Evolutionary conservation across 2,797 vertebrate species (phyloP).

Genomic region (Emys orbicularis): DNA sequence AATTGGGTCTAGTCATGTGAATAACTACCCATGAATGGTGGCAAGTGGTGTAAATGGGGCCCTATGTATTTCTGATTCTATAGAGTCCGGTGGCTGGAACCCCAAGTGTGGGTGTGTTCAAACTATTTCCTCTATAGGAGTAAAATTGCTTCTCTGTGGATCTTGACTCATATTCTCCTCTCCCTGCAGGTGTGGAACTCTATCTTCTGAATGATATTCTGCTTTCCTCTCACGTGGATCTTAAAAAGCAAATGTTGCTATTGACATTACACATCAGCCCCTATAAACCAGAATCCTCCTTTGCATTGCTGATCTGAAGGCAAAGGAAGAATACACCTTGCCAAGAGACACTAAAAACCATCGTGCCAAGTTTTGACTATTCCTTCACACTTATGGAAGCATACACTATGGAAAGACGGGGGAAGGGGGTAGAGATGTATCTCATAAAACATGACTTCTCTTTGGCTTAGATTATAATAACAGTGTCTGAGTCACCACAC

Average conservation of each 20-base stretch:
- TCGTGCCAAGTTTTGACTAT: constrained; percentile 36
- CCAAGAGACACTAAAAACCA: not conserved
- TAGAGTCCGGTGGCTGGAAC: not conserved
- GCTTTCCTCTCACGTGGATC: not conserved
- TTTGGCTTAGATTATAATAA: constrained; percentile 73
- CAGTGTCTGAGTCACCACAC: constrained; percentile 75
- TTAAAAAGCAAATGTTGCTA: not conserved
- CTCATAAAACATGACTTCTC: constrained; percentile 63
- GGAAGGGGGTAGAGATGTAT: constrained; percentile 29
- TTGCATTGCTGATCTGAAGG: not conserved
- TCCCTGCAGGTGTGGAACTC: not conserved
- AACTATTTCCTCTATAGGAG: constrained; percentile 2
- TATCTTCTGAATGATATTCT: not conserved
- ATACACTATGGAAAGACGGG: constrained; percentile 40
- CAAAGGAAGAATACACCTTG: constrained; percentile 5
- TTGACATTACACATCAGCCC: not conserved
- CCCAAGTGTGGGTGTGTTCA: not conserved
- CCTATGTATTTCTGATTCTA: not conserved
- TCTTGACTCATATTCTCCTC: not conserved
- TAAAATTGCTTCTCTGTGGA: not conserved
- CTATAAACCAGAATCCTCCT: not conserved
- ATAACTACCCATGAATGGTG: not conserved
- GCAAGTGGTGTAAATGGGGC: rapidly evolving
- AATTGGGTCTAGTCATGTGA: not conserved
- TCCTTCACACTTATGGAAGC: constrained; percentile 42